phyloP scores from a whole-genome alignment of 2,888 invertebrate species.

The Pollenia angustigena region DNA sequence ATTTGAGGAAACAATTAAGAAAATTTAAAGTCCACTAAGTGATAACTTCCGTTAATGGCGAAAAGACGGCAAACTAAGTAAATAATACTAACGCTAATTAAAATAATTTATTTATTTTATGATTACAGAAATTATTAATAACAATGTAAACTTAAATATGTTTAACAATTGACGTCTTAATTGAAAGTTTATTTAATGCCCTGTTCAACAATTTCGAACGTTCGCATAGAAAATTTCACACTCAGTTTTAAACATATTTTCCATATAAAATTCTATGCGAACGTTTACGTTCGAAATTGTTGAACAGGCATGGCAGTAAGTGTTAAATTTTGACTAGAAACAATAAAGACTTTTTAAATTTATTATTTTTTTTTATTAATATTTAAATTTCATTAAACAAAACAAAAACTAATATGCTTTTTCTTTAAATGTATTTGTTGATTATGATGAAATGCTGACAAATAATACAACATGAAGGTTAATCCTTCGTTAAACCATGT shows the following conservation, averaged over 20 bases:
- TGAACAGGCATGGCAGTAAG: too few relatives aligned
- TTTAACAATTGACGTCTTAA: neutral
- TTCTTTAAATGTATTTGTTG: neutral
- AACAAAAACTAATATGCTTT: neutral
- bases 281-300: too few relatives aligned
- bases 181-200: neutral
- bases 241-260: too few relatives aligned
- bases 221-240: too few relatives aligned
- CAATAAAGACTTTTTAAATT: conserved; percentile 2
- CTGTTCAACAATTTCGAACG: too few relatives aligned
- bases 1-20: conserved; percentile 10
- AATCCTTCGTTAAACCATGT: conserved; percentile 54
- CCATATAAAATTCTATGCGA: too few relatives aligned
- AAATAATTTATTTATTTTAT: neutral
- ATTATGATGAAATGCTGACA: conserved; percentile 56
- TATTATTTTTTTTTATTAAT: neutral
- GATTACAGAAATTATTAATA: neutral
- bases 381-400: neutral
- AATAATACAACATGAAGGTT: conserved; percentile 47
- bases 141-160: neutral
- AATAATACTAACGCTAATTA: conserved; percentile 1
- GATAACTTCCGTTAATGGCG: conserved; percentile 22
- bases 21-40: conserved; percentile 15
- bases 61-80: neutral
- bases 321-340: neutral